A percentile compares a stretch with the other conserved stretches of the same genome.
Evolutionary conservation across 1,140 invertebrate species (phyloP).

Genomic region (Schlechtendalia chinensis): DNA sequence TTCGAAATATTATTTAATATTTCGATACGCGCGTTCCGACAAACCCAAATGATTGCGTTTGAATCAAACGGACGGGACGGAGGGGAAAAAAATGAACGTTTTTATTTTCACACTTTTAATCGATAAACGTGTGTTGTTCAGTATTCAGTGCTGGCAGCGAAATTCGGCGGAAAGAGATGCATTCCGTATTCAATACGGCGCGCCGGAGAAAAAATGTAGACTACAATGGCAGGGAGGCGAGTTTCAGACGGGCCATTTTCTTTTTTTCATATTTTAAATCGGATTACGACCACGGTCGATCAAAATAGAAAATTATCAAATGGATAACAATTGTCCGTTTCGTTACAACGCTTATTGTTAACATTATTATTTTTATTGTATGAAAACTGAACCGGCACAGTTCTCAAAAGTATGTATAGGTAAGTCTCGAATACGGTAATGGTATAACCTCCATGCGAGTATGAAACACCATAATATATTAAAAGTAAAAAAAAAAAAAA

Average conservation of each 20-base stretch:
- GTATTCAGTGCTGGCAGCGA: not conserved
- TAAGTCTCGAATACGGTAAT: no score
- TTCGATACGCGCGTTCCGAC: no score
- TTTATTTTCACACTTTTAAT: constrained; percentile 12
- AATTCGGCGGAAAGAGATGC: no score
- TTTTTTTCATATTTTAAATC: constrained; percentile 3
- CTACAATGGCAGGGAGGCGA: not conserved
- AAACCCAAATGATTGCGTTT: constrained; percentile 14
- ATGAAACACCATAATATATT: no score
- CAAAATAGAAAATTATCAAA: no score
- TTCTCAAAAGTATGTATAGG: no score
- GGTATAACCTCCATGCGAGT: no score
- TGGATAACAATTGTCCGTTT: no score
- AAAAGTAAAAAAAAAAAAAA: no score
- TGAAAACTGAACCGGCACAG: no score
- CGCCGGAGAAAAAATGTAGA: not conserved
- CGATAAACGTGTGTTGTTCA: constrained; percentile 14
- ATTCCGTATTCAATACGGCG: constrained; percentile 1
- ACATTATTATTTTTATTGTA: no score
- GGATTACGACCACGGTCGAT: not conserved
- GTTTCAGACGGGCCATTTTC: not conserved
- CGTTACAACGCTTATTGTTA: no score
- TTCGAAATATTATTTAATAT: constrained; percentile 26
- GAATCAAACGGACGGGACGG: not conserved
- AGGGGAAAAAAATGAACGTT: constrained; percentile 19